Evolutionary conservation across 1,140 invertebrate species (phyloP).

Genomic region (Papilio glaucus): DNA sequence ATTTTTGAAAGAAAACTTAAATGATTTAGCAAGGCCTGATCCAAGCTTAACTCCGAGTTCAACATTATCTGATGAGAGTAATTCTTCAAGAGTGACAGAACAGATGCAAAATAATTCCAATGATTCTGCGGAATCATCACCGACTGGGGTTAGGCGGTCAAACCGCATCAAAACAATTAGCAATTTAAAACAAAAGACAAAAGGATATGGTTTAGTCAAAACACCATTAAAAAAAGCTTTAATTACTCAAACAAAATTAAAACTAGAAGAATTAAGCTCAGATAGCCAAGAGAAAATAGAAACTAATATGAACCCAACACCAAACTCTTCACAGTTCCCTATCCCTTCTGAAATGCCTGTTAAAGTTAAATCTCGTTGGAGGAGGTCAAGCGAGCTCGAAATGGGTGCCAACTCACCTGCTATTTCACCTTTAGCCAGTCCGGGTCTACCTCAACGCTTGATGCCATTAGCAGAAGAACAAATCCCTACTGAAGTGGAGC

Average conservation of each 20-base stretch:
- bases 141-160: constrained; percentile 82
- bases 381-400: constrained; percentile 92
- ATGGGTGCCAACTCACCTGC: constrained; percentile 84
- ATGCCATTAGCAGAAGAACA: constrained; percentile 64
- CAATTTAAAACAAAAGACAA: constrained; percentile 83
- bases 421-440: constrained; percentile 71
- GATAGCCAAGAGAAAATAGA: constrained; percentile 75
- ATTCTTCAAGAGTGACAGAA: constrained; percentile 71
- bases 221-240: constrained; percentile 79
- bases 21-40: constrained; percentile 66
- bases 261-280: constrained; percentile 72
- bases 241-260: constrained; percentile 76
- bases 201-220: constrained; percentile 84
- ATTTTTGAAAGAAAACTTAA: constrained; percentile 52
- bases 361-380: constrained; percentile 94
- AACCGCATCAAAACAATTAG: constrained; percentile 85
- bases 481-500: constrained; percentile 40
- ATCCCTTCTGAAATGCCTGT: constrained; percentile 87
- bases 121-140: constrained; percentile 79
- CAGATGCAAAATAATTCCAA: constrained; percentile 71
- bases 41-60: constrained; percentile 78
- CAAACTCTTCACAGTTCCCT: constrained; percentile 72
- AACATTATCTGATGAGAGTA: constrained; percentile 79
- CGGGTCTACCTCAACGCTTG: constrained; percentile 63
- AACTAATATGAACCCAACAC: constrained; percentile 47